Evolutionary conservation across 1,140 invertebrate genomes (phyloP), one percentile per base, ranked within the genome.

Genomic region (Fopius arisanus): DNA sequence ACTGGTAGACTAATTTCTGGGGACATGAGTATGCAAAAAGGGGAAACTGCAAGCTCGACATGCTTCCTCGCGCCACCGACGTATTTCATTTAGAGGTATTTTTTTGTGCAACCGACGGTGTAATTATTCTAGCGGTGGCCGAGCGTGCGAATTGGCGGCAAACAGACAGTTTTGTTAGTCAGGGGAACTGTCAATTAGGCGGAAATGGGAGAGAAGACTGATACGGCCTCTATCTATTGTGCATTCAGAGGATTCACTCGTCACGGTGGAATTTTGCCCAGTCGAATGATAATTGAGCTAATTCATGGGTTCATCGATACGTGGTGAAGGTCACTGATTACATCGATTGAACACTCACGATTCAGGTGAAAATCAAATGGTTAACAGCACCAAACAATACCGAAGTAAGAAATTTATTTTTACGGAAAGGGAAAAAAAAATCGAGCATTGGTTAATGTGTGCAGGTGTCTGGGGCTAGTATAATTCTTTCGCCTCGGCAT

Each of bases 61-160:
- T 16, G 65, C 28, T 9, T 59, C 23, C 54, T 59, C 19, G 19
- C 23, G 19, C 21, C 23, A 4, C 9, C 19, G 48, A 73, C 43
- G 65, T 73, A 67, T 73, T 73, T 73, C 71, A 73, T 72, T 72
- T 59, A 28, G 54, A 3, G 19, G 16, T 9, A 67, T 54, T 73
- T 73, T 73, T 73, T 67, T 73, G 71, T 59, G 63, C 71, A 73
- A 29, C 40, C 71, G 43, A 73, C 71, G 48, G 71, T 73, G 71
- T 73, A 73, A 73, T 73, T 73, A 67, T 73, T 37, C 71, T 29
- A 59, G 65, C 66, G 6, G 70, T 65, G 71, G 65, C 59, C 67
- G 43, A 40, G 41, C 71, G 71, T 73, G 71, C 59, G 65, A 72
- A 67, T 67, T 66, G 54, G 71, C 66, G 63, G 43, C 63, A 73